Conservation (phyloP, 2,797 vertebrate genomes). For the Malurus leucopterus region DNA sequence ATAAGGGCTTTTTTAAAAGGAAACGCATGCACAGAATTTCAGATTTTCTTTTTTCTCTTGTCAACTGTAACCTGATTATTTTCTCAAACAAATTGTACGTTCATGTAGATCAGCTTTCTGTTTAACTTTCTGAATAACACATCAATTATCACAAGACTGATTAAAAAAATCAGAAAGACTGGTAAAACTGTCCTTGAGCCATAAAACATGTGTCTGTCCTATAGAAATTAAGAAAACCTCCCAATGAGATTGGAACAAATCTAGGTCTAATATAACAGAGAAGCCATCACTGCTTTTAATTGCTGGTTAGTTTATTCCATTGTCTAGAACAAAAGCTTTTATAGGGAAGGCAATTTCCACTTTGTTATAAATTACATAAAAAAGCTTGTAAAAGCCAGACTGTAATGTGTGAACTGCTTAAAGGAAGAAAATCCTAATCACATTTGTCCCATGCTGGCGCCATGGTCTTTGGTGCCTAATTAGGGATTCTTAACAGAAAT, state of each 20-base stretch:
- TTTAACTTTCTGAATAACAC: not conserved
- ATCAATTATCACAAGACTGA: not conserved
- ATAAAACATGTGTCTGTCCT: not conserved
- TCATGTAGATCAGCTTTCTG: not conserved
- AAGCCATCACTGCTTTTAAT: not conserved
- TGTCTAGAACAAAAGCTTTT: not conserved
- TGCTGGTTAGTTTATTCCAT: not conserved
- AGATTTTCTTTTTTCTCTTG: not conserved
- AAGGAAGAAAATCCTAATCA: not conserved
- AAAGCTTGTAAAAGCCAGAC: not conserved
- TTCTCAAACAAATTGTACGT: not conserved
- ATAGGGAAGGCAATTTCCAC: not conserved
- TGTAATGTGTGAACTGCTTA: not conserved
- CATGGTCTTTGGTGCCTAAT: not conserved
- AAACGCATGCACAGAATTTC: not conserved
- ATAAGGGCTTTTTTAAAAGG: not conserved
- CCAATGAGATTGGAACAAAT: not conserved
- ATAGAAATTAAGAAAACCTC: not conserved
- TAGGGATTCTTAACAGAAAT: not conserved
- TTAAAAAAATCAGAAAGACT: not conserved
- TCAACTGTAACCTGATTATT: not conserved
- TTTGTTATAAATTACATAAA: not conserved
- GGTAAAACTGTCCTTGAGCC: not conserved
- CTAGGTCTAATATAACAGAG: not conserved
- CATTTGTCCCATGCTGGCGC: not conserved